Conservation (phyloP, 2,888 invertebrate genomes). For the Cyrtodaria siliqua region DNA sequence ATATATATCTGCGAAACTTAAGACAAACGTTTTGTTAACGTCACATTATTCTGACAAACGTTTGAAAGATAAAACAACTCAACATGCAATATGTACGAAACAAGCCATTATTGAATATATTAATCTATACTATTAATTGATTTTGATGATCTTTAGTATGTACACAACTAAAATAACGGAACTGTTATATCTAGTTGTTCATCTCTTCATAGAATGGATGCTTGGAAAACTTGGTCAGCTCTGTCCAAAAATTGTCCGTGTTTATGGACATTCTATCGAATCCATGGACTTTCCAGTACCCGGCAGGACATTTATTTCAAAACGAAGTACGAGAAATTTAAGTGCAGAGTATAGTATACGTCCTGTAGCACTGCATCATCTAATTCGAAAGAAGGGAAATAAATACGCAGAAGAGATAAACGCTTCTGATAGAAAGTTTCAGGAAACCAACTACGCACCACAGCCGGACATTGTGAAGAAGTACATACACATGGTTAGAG, state of each 20-base stretch:
- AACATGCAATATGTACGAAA: too few species aligned
- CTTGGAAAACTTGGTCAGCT: conserved; percentile 39
- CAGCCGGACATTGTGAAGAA: conserved; percentile 23
- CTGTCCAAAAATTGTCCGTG: conserved; percentile 73
- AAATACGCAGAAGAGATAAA: conserved; percentile 39
- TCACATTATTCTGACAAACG: too few species aligned
- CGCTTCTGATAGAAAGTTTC: conserved; percentile 46
- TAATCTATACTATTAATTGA: too few species aligned
- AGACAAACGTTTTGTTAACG: too few species aligned
- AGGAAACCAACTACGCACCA: conserved; percentile 14
- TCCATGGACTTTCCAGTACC: conserved; percentile 76
- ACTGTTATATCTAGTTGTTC: too few species aligned
- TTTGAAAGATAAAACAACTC: too few species aligned
- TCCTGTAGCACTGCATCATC: conserved; percentile 63
- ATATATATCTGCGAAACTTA: too few species aligned
- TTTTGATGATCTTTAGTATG: too few species aligned
- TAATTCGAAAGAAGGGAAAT: conserved; percentile 61
- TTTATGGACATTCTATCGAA: conserved; percentile 75
- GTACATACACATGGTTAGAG: too few species aligned
- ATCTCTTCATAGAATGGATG: conserved; percentile 58
- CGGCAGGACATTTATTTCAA: too few species aligned
- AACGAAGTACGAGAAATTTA: conserved; percentile 38
- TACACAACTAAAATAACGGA: too few species aligned
- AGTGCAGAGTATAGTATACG: conserved; percentile 43
- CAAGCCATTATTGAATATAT: too few species aligned